Conservation (phyloP, 2,113 vertebrate genomes). For the Bungarus multicinctus region DNA sequence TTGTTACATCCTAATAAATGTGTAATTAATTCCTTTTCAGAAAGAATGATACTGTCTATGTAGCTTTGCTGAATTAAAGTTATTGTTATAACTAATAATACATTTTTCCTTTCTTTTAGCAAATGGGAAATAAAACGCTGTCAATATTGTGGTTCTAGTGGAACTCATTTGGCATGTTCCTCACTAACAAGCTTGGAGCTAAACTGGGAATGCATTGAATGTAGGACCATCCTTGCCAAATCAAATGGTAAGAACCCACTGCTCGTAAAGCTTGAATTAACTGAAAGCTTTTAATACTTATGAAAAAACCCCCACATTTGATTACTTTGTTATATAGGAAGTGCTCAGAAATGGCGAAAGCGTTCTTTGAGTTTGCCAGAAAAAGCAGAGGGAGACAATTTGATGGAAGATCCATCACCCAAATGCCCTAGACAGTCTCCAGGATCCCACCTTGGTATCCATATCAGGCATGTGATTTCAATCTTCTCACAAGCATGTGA, state of each 20-base stretch:
- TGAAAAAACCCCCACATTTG: background rate
- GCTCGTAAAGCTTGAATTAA: constrained; percentile 2
- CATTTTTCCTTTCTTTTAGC: constrained; percentile 64
- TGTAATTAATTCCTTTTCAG: background rate
- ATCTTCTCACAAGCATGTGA: constrained; percentile 29
- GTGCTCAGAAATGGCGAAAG: constrained; percentile 59
- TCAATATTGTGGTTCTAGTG: constrained; percentile 87
- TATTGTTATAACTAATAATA: constrained; percentile 32
- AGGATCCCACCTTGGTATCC: constrained; percentile 55
- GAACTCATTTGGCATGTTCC: constrained; percentile 90
- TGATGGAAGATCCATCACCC: constrained; percentile 71
- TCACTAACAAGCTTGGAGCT: constrained; percentile 71
- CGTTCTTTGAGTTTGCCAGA: constrained; percentile 57
- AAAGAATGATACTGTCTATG: background rate
- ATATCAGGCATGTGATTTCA: constrained; percentile 68
- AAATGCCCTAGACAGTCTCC: constrained; percentile 68
- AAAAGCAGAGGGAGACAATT: constrained; percentile 51
- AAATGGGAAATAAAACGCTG: constrained; percentile 89
- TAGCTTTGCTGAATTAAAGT: background rate
- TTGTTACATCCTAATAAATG: background rate
- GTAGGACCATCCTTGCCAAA: constrained; percentile 75
- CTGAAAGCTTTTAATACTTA: background rate
- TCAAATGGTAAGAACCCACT: constrained; percentile 74
- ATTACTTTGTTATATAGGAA: constrained; percentile 56
- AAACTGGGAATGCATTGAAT: constrained; percentile 89